phyloP scores from a whole-genome alignment of 2,113 vertebrate genomes.

The Melanostigma gelatinosum region DNA sequence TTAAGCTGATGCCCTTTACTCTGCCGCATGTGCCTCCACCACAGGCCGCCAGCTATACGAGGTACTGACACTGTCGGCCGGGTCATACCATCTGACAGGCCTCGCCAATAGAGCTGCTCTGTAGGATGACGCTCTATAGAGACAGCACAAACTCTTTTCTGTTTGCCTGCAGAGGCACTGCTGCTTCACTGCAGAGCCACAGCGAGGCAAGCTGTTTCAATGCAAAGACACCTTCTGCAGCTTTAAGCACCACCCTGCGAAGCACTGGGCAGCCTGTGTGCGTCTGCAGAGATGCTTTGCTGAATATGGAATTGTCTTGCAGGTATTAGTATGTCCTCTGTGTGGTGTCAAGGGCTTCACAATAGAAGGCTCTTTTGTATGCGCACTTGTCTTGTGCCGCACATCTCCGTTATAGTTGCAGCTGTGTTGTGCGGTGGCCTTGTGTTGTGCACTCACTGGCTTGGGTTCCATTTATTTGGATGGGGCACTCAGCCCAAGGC shows the following conservation, averaged over 20 bases:
- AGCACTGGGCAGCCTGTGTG: background rate
- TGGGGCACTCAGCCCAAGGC: conserved; percentile 95
- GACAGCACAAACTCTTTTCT: conserved; percentile 27
- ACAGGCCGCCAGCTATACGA: conserved; percentile 39
- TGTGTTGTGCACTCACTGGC: conserved; percentile 84
- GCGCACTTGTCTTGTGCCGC: background rate
- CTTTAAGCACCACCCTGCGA: background rate
- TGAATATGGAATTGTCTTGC: conserved; percentile 18
- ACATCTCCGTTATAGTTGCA: background rate
- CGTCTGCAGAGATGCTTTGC: background rate
- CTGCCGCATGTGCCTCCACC: conserved; percentile 36
- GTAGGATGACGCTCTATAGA: conserved; percentile 16
- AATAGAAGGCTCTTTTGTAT: background rate
- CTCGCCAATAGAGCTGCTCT: conserved; percentile 24
- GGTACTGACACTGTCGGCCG: conserved; percentile 7
- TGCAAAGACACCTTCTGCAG: conserved; percentile 45
- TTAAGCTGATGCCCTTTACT: conserved; percentile 46
- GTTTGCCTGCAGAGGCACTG: conserved; percentile 7
- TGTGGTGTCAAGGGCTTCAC: background rate
- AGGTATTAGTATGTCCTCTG: background rate
- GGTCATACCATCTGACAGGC: conserved; percentile 39
- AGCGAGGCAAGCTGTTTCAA: conserved; percentile 36
- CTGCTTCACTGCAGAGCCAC: conserved; percentile 29
- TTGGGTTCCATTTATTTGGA: conserved; percentile 87
- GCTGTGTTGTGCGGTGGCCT: background rate